Base-by-base conservation (phyloP, 2,888 invertebrate genomes). In the Cylloceria caligata region DNA sequence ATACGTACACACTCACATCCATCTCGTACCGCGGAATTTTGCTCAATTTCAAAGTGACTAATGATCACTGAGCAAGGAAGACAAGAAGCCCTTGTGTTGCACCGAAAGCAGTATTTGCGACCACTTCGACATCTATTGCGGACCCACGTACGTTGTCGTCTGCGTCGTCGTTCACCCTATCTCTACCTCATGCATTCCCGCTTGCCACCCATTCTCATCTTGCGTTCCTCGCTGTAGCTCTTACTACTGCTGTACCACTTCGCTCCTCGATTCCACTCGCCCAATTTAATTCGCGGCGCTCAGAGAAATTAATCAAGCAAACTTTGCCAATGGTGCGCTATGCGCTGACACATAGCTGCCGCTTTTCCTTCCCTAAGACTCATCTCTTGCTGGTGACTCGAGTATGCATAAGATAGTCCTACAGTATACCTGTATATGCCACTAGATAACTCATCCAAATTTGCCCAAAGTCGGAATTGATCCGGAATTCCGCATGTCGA, bases 301-400 rank as follows among this genome's bases (percentile, higher is more conserved):
- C 82, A 75, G 79, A 64, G 78, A 85, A 86, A 86, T 86, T 87
- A 86, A 85, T 87, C 85, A 85, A 86, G 80, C 83, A 84, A 85
- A 86, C 85, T 86, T 86, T 79, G 76, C 81, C 86, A 86, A 86
- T 84, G 77, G 74, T 65, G 49, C 64, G n/a, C 27, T 36, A 67
- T 62, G 55, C 60, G 72, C 73, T 78, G 80, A 78, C 83, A 82
- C 75, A 80, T 74, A 81, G 79, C 82, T 78, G 62, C 68, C 71
- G 64, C 60, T 65, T 47, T 47, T 34, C 78, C 75, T 34, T 39
- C 39, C 24, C 24, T n/a, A 9, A 55, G 49, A 55, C 34, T 42
- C 47, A 45, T 71, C 71, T 45, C 71, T 45, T 27, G 71, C 42
- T 39, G 57, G 57, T 57, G 27, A 24, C 42, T 11, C 42, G 27